Percentiles rank a stretch among this genome's conserved stretches.
Evolutionary conservation across 2,113 vertebrate genomes (phyloP).

Genomic region (Nibea albiflora): DNA sequence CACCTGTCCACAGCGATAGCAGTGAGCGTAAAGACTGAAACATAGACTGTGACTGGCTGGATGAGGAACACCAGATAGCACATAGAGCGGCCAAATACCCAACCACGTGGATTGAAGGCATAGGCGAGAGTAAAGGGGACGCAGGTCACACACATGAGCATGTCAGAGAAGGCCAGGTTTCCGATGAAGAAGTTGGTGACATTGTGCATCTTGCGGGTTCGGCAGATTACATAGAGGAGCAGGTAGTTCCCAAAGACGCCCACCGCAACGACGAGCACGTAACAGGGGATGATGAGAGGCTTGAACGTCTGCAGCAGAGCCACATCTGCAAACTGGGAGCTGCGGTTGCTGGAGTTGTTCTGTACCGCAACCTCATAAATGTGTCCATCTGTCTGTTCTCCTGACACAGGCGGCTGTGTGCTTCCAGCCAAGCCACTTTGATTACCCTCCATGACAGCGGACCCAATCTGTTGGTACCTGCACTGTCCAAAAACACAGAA

Average conservation of each 20-base stretch:
- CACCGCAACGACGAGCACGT: slow-evolving; percentile 83
- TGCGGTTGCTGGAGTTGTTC: slow-evolving; percentile 81
- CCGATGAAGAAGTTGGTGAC: slow-evolving; percentile 91
- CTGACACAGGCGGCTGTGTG: slow-evolving; percentile 40
- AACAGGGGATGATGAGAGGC: slow-evolving; percentile 87
- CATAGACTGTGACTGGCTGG: slow-evolving; percentile 85
- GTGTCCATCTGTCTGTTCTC: slow-evolving; percentile 73
- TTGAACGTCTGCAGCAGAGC: slow-evolving; percentile 87
- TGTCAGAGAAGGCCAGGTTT: slow-evolving; percentile 89
- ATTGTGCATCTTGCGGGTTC: slow-evolving; percentile 87
- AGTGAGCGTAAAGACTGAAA: slow-evolving; percentile 85
- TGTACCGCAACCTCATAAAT: slow-evolving; percentile 78
- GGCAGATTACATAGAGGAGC: slow-evolving; percentile 87
- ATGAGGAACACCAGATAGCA: slow-evolving; percentile 86
- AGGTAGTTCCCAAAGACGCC: slow-evolving; percentile 89
- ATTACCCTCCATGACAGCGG: slow-evolving; percentile 68
- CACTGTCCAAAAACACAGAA: slow-evolving; percentile 12
- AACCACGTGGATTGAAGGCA: slow-evolving; percentile 84
- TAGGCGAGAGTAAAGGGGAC: slow-evolving; percentile 87
- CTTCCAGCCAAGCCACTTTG: slow-evolving; percentile 40
- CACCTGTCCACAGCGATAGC: slow-evolving; percentile 86
- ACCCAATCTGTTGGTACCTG: slow-evolving; percentile 14
- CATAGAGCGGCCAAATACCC: slow-evolving; percentile 85
- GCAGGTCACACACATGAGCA: slow-evolving; percentile 88
- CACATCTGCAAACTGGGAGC: slow-evolving; percentile 85